Evolutionary conservation across 2,797 vertebrate species (phyloP), one percentile per base, ranked within the genome.

Genomic region (Kryptolebias ocellatus): DNA sequence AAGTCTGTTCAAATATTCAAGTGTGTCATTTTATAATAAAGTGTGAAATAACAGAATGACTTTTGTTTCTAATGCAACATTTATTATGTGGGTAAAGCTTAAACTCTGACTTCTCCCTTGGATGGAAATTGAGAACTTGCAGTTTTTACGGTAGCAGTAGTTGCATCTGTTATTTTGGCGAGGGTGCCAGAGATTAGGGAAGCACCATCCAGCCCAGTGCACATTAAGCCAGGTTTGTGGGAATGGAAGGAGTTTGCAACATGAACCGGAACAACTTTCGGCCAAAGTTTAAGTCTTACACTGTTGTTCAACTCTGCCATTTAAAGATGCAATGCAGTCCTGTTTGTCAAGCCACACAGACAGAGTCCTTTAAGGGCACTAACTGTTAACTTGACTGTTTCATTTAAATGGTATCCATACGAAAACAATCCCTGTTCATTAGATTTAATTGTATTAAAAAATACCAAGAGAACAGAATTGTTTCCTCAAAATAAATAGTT

Each of bases 241-340:
- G 67, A 53, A 59, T 0, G 20, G 47, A 63, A 76, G 66, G 74
- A 74, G 72, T n/a, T 39, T 18, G 86, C 86, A 92, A 91, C 83
- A 85, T 71, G 87, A 92, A 86, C 83, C 71, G 49, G 52, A 54
- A 76, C 79, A 91, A 87, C 84, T 80, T 83, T 83, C 85, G 86
- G 77, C 83, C 89, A 92, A 90, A 91, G 86, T 85, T 90, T 80
- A 76, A 64, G 67, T 92, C 90, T 87, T 86, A 92, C 88, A 89
- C 89, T 89, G 78, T 89, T 89, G 72, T 93, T 90, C 88, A 89
- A 78, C 73, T 83, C 76, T 86, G 84, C 89, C 87, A 90, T 92
- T 94, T 89, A 92, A 92, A 92, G 87, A 87, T 69, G 60, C 29
- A 65, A 86, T 70, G 70, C 71, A 78, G 77, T 73, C 79, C 79